Evolutionary conservation across 2,113 vertebrate genomes (phyloP).

Genomic region (Heterotilapia buettikoferi): DNA sequence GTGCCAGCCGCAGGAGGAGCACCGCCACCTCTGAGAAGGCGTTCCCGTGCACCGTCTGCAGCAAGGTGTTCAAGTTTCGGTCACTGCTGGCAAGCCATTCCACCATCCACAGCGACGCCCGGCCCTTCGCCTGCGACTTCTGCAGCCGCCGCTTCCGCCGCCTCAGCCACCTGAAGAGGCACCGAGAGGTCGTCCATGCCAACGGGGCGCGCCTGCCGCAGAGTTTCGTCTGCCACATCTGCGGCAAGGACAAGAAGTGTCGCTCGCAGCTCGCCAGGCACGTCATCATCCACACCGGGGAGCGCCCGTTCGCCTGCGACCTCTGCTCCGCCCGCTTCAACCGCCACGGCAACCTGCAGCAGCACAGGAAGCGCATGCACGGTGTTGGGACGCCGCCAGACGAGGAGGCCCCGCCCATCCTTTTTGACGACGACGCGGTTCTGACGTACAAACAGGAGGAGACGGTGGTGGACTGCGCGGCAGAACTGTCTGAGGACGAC

Average conservation of each 20-base stretch:
- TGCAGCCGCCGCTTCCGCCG: slow-evolving; percentile 55
- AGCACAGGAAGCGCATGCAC: slow-evolving; percentile 56
- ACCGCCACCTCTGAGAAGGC: rapidly evolving
- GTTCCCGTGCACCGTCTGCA: slow-evolving; percentile 38
- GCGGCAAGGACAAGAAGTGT: slow-evolving; percentile 63
- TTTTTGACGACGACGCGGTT: slow-evolving; percentile 26
- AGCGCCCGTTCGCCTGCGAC: slow-evolving; percentile 50
- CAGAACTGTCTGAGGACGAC: background rate
- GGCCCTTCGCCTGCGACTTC: slow-evolving; percentile 46
- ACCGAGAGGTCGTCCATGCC: slow-evolving; percentile 46
- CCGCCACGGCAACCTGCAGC: slow-evolving; percentile 56
- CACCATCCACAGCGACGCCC: slow-evolving; percentile 38
- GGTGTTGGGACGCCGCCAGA: background rate
- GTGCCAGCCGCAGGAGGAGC: background rate
- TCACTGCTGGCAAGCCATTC: slow-evolving; percentile 48
- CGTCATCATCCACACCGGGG: slow-evolving; percentile 52
- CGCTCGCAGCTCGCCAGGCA: slow-evolving; percentile 58
- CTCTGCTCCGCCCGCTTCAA: slow-evolving; percentile 49
- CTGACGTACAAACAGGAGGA: slow-evolving; percentile 42
- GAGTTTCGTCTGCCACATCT: slow-evolving; percentile 51
- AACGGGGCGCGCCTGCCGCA: slow-evolving; percentile 21
- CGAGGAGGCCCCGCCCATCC: background rate
- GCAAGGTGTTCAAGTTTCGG: slow-evolving; percentile 34
- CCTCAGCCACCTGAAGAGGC: slow-evolving; percentile 55
- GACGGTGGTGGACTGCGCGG: background rate